Evolutionary conservation across 2,113 vertebrate genomes (phyloP), one percentile per base, ranked within the genome.

Genomic region (Nettapus auritus): DNA sequence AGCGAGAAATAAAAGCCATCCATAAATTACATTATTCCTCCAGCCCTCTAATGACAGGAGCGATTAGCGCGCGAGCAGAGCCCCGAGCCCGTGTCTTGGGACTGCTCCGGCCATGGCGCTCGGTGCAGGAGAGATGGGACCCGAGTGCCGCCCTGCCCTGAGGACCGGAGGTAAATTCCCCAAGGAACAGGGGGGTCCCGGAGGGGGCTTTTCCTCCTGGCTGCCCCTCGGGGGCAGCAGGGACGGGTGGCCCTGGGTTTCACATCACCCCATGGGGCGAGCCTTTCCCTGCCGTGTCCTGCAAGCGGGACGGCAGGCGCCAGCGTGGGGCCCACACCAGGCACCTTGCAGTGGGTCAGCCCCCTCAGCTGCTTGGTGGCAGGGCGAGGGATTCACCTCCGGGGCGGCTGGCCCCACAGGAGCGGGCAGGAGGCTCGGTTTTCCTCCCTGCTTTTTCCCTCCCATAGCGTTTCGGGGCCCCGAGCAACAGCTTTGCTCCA

Each of bases 1-100:
- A 88, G 92, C 3, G 5, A 90, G 93, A 91, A 95, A 86, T 96
- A 88, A 96, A 96, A 96, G 93, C 90, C 60, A 48, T 74, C 93
- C 66, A 90, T 95, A 96, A 96, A 96, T 96, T 42, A 75, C 89
- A 81, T 89, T 85, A 86, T 83, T 91, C 50, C 71, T 93, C 64
- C 56, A 83, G 50, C 75, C 91, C 87, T 42, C 68, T 96, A 90
- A 96, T 91, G 86, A 81, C 82, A 91, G 8, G 23, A 74, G 69
- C 1, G 33, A 94, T 93, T 93, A 94, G 76, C 57, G 81, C 79
- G 85, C 11, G 36, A 88, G 82, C 88, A 57, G 76, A 68, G 52
- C 83, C 64, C 18, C 1, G 38, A 81, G 84, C 77, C 81, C 46
- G 66, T 38, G 82, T 16, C 87, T 89, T 26, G 1, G 77, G 74